Evolutionary conservation across 2,113 vertebrate species (phyloP).

Genomic region (Seriola rivoliana): DNA sequence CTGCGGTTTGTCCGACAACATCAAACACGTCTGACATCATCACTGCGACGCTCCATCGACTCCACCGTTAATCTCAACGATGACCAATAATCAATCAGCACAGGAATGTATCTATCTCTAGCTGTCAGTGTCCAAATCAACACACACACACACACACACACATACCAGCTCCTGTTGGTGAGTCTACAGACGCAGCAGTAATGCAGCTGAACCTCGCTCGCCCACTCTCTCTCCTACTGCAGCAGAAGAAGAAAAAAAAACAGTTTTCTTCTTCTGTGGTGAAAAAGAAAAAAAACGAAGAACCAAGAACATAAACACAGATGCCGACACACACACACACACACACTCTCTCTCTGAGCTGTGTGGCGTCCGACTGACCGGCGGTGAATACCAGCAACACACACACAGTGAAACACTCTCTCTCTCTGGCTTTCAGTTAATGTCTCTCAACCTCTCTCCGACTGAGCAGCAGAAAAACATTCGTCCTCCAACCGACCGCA

Average conservation of each 20-base stretch:
- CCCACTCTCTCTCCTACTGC: constrained; percentile 26
- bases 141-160: constrained; percentile 35
- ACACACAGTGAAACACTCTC: background rate
- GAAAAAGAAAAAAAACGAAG: background rate
- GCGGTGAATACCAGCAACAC: background rate
- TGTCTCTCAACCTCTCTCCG: background rate
- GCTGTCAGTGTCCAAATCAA: background rate
- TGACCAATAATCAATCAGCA: constrained; percentile 15
- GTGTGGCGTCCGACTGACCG: background rate
- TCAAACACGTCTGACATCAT: too few species aligned
- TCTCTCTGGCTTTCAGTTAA: background rate
- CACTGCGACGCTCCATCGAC: too few species aligned
- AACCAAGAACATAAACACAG: background rate
- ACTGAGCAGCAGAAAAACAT: constrained; percentile 31
- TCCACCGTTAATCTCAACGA: too few species aligned
- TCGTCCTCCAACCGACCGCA: constrained; percentile 35
- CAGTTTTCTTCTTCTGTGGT: constrained; percentile 49
- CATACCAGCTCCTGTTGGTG: constrained; percentile 30
- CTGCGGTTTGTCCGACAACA: too few species aligned
- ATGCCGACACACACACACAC: constrained; percentile 13
- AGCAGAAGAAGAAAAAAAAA: constrained; percentile 23
- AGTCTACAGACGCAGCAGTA: constrained; percentile 30
- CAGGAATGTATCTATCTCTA: background rate
- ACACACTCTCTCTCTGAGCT: constrained; percentile 12
- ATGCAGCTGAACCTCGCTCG: constrained; percentile 58